Base-by-base conservation (phyloP, 2,888 invertebrate species). In the Acrobasis consociella region DNA sequence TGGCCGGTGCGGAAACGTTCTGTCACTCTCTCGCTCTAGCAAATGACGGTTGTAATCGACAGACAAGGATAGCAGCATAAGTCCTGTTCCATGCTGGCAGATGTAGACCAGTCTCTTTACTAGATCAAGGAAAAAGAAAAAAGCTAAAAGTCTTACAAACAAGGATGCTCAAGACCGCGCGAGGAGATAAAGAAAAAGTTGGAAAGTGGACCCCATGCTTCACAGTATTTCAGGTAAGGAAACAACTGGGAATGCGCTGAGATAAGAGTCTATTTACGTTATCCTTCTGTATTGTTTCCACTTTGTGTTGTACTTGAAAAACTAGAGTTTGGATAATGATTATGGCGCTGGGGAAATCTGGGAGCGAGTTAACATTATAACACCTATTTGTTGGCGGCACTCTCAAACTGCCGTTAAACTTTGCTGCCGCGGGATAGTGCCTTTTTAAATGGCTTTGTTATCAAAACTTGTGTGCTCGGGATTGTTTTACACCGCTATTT, bases 341-440 rank as follows among this genome's bases (percentile, higher is more conserved):
- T 78, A 80, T 73, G 74, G 70, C 65, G 82, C 75, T 87, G 66
- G 67, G 89, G 89, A 89, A 89, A 87, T 88, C 84, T 82, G 71
- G 65, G 69, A 72, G 71, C 66, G 66, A 70, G 74, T 77, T 70
- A 74, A 73, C 72, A 67, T 60, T 63, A 63, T 65, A 64, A 74
- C 60, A 60, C 56, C 58, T 60, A 58, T 55, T 63, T 16, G 60
- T 46, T 46, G 58, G 37, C 58, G 66, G 68, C 63, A 69, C 17
- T 38, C 51, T 50, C 66, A 60, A 70, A 72, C 72, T 72, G 67
- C 72, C 73, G 72, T 73, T 70, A 75, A 77, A 74, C 67, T 62
- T 55, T 17, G 58, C 60, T 61, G 66, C 68, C 60, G 60, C 64
- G 16, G 61, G 62, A 62, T 51, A 56, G 39, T 49, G 38, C 22